Evolutionary conservation across 2,797 vertebrate genomes (phyloP).

Genomic region (Dendrocincla fuliginosa): DNA sequence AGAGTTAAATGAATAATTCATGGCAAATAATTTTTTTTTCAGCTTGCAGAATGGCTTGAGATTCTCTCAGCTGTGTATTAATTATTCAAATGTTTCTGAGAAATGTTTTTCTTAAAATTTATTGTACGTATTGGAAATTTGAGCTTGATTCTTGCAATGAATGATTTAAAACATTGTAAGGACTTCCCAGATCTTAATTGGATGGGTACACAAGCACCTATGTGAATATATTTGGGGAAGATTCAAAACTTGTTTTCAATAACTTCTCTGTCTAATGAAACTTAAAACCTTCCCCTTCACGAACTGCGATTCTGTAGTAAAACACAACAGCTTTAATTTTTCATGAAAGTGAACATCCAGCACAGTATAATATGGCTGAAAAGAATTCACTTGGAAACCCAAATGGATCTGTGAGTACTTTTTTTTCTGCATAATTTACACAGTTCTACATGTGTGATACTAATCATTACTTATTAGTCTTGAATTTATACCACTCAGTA

Average conservation of each 20-base stretch:
- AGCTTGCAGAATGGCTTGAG: constrained; percentile 1
- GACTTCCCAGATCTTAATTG: neutral
- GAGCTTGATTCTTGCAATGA: neutral
- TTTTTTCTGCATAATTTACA: constrained; percentile 29
- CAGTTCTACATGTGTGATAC: neutral
- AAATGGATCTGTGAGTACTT: constrained; percentile 38
- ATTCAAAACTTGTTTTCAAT: neutral
- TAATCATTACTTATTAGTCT: constrained; percentile 5
- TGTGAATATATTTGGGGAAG: neutral
- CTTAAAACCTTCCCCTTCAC: neutral
- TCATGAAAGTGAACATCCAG: constrained; percentile 19
- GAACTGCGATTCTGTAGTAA: neutral
- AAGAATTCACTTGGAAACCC: constrained; percentile 16
- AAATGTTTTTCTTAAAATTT: neutral
- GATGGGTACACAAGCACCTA: neutral
- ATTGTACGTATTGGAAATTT: constrained; percentile 5
- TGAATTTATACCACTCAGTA: neutral
- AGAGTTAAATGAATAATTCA: constrained; percentile 53
- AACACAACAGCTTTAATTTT: constrained; percentile 27
- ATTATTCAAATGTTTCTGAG: constrained; percentile 58
- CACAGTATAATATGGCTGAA: neutral
- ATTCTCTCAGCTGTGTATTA: constrained; percentile 37
- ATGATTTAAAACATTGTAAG: neutral
- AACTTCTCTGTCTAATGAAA: neutral
- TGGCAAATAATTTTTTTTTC: neutral